Base-by-base conservation (phyloP, 2,797 vertebrate species). In the Loriculus beryllinus region DNA sequence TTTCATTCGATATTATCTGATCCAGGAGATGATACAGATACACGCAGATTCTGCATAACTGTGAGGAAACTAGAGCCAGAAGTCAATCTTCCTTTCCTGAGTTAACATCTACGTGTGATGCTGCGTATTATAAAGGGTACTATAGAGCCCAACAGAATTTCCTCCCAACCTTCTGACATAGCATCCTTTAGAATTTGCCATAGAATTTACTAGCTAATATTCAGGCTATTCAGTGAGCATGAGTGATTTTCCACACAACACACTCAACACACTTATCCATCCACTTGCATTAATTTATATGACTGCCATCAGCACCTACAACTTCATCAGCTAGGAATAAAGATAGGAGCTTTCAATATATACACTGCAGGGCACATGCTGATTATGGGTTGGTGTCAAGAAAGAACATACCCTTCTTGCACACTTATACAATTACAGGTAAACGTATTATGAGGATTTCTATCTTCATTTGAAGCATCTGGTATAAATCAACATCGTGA, bases 341-440 rank as follows among this genome's bases (percentile, higher is more conserved):
- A 92, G 75, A 81, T 35, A 71, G 49, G 29, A 82, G 35, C 25
- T 93, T 93, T 82, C 84, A 65, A 49, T 83, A 31, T 12, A 21
- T 33, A 29, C 6, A 59, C 56, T 90, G 85, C 68, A 75, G 82
- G 86, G 69, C 47, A 78, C 26, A 56, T 42, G 48, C 48, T 79
- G 72, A 86, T 94, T 69, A 8, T 14, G 43, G 26, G 13, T 19
- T 52, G 60, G 88, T 93, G 77, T 96, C 93, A 96, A 88, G 82
- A 91, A 86, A 70, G 82, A 89, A 63, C 94, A 94, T 76, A 92
- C 17, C 29, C 88, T 95, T 16, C 74, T 92, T 63, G 37, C 29
- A 67, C 74, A 52, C 65, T 86, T 92, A 92, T 74, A 69, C 43
- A 92, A 96, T 96, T 96, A 94, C 85, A 96, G 82, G 92, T 93